These are phyloP conservation scores for Acanthaster planci DNA, from an alignment of 35 echinoderm and acorn worm genomes.

Conservation along the genomic window DNA sequence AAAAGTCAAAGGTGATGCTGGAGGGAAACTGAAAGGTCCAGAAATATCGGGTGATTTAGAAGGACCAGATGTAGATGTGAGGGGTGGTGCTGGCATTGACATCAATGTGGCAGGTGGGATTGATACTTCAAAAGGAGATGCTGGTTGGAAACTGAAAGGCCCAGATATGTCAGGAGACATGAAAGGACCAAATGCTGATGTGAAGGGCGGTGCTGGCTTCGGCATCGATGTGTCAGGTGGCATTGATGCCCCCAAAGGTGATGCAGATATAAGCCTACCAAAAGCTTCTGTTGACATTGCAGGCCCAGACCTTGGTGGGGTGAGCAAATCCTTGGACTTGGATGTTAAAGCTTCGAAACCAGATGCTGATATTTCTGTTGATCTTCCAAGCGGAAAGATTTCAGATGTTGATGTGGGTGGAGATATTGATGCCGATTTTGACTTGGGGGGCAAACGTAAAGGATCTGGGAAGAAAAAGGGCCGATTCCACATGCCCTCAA, in stretches of 20 bases:
- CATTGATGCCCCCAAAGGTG: background rate
- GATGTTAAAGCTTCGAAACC: conserved; percentile 44
- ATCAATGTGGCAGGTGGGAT: conserved; percentile 49
- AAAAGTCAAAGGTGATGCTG: conserved; percentile 56
- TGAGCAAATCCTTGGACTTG: conserved; percentile 46
- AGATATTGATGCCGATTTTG: conserved; percentile 19
- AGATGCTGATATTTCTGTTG: conserved; percentile 53
- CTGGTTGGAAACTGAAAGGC: conserved; percentile 32
- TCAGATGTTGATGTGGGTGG: conserved; percentile 33
- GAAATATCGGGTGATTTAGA: conserved; percentile 28
- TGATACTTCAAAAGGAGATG: conserved; percentile 42
- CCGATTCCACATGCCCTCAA: background rate
- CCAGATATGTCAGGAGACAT: conserved; percentile 41
- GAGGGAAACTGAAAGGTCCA: conserved; percentile 40
- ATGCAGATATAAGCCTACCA: conserved; percentile 31
- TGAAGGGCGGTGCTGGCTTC: conserved; percentile 20
- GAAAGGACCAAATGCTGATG: conserved; percentile 1
- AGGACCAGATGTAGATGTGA: conserved; percentile 68
- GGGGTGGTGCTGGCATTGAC: conserved; percentile 55
- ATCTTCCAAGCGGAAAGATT: conserved; percentile 38
- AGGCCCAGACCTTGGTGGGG: conserved; percentile 25
- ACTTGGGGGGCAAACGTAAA: conserved; percentile 37
- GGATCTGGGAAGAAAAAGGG: conserved; percentile 53
- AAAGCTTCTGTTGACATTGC: background rate
- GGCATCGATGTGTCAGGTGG: conserved; percentile 33